Evolutionary conservation across 37 sponge, comb jelly and placozoan genomes (phyloP).

Genomic region (Haliclona indistincta): DNA sequence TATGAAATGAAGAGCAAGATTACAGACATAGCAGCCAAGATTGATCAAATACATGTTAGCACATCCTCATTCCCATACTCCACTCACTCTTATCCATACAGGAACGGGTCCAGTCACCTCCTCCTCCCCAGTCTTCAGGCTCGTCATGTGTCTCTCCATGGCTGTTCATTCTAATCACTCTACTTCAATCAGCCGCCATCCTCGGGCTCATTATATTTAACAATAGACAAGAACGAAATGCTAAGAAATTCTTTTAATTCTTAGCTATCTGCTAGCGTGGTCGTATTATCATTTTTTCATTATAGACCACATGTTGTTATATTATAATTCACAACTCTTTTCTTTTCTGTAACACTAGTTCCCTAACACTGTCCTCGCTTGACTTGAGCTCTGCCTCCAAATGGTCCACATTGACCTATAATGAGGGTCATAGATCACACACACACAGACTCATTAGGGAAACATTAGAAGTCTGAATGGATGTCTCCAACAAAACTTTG

Average conservation of each 20-base stretch:
- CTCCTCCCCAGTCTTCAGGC: not conserved
- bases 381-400: not conserved
- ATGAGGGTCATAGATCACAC: not conserved
- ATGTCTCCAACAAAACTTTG: too few species aligned
- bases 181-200: conserved; percentile 10
- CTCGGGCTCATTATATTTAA: conserved; percentile 25
- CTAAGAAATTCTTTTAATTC: conserved; percentile 68
- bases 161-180: conserved; percentile 38
- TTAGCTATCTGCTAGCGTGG: too few species aligned
- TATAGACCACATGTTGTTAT: not conserved
- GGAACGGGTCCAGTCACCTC: not conserved
- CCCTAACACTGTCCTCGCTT: not conserved
- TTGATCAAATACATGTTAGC: not conserved
- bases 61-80: not conserved
- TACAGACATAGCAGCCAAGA: not conserved
- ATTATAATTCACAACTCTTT: not conserved
- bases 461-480: too few species aligned
- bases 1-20: conserved; percentile 34
- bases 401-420: not conserved
- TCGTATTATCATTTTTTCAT: not conserved
- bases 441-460: too few species aligned
- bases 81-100: not conserved
- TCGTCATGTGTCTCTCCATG: conserved; percentile 41
- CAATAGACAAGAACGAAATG: conserved; percentile 34
- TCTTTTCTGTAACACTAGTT: conserved; percentile 17